Base-by-base conservation (phyloP, 2,888 invertebrate species). In the Acrocyrtus sp. region DNA sequence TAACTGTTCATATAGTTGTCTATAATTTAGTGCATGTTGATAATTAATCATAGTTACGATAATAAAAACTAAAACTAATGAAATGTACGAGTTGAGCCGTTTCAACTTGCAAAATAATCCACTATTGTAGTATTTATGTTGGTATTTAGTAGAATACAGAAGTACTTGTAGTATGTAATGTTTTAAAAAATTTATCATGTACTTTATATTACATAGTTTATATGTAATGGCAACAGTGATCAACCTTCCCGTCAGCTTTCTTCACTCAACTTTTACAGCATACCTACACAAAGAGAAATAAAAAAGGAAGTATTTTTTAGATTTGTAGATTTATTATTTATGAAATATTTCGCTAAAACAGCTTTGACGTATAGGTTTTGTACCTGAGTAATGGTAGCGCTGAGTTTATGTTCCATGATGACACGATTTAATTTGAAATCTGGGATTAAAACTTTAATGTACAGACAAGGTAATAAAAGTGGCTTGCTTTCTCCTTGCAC, bases 51-150 rank as follows among this genome's bases (percentile, higher is more conserved):
- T 17, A 34, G 15, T 47, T 34, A 34, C 5, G 34, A 34, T 34
- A 34, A 34, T 70, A 57, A 63, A 70, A 62, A 56, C 63, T 63
- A 70, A 70, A 63, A 61, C 70, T 70, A 70, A 63, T 75, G 75
- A 75, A 75, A 75, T 75, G 75, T 75, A 75, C 70, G 70, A 75
- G 75, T 70, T 70, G 75, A 75, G 75, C 70, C 67, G 67, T 75
- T 70, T 70, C 70, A 70, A 70, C 70, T 70, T 70, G 70, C 70
- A 70, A 70, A 70, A 66, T 63, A 61, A 43, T 57, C 57, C 48
- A 50, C 70, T 70, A 63, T 58, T 17, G 19, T 45, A 12, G 12
- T 10, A 6, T 39, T 8, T 8, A 34, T 34, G 34, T 34, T 34
- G 34, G 34, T 34, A 34, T 45, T 45, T 45, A n/a, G n/a, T n/a